Percentiles rank a stretch among this genome's conserved stretches.
Evolutionary conservation across 1,140 invertebrate genomes (phyloP).

Genomic region (Araneus ventricosus): DNA sequence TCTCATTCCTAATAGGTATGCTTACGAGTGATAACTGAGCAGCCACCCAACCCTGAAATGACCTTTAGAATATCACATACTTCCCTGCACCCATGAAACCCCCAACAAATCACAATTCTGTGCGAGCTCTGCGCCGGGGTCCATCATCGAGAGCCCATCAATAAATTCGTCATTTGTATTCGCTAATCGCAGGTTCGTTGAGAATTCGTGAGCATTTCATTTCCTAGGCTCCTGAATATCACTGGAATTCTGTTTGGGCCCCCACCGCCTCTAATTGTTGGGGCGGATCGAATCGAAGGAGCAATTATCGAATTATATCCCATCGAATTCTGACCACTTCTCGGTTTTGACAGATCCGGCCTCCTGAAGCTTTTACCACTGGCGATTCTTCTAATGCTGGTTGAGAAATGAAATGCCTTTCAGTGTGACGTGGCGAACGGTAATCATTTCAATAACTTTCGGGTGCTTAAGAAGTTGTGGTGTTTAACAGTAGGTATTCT

Average conservation of each 20-base stretch:
- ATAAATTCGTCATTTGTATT: slow-evolving; percentile 61
- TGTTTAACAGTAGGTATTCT: too few species aligned
- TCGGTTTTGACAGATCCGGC: neutral
- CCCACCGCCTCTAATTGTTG: slow-evolving; percentile 18
- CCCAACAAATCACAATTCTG: neutral
- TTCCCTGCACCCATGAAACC: neutral
- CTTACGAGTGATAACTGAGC: neutral
- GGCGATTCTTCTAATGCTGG: neutral
- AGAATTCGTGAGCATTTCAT: slow-evolving; percentile 42
- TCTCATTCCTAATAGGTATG: neutral
- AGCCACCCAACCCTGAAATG: neutral
- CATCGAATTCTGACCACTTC: neutral
- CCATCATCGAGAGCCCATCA: neutral
- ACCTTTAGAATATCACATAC: slow-evolving; percentile 11
- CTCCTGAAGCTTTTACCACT: neutral
- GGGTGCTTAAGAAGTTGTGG: too few species aligned
- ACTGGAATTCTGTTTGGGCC: neutral
- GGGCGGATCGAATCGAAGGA: slow-evolving; percentile 43
- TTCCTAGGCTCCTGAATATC: neutral
- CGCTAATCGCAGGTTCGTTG: slow-evolving; percentile 8
- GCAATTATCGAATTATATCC: slow-evolving; percentile 57
- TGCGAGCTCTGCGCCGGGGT: neutral
- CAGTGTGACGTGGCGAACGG: too few species aligned
- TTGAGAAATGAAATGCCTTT: too few species aligned
- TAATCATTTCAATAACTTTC: too few species aligned